Percentiles rank a stretch among this genome's conserved stretches.
Conservation (phyloP, 2,113 vertebrate genomes). For the Acanthochromis polyacanthus region DNA sequence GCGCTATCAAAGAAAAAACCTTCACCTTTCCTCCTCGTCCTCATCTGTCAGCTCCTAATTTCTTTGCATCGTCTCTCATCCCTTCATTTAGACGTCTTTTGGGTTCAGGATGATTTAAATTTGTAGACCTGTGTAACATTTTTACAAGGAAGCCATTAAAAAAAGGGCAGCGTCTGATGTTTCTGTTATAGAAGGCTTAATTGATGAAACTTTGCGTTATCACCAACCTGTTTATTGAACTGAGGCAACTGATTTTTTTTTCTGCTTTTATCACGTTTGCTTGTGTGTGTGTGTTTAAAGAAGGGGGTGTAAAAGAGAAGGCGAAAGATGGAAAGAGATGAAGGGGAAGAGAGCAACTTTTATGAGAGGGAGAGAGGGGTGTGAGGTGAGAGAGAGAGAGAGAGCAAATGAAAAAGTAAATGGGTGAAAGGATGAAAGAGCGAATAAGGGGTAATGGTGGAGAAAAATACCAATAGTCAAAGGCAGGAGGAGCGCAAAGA, state of each 20-base stretch:
- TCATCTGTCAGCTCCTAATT: background rate
- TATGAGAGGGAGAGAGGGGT: conserved; percentile 15
- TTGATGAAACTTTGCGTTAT: conserved; percentile 42
- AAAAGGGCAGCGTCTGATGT: conserved; percentile 15
- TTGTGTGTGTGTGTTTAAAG: conserved; percentile 5
- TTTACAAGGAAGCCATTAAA: conserved; percentile 36
- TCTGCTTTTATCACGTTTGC: conserved; percentile 32
- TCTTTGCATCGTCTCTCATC: background rate
- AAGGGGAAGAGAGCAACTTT: conserved; percentile 46
- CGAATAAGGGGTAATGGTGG: conserved; percentile 72
- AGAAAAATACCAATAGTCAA: conserved; percentile 70
- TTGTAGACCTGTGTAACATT: conserved; percentile 29
- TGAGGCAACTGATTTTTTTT: conserved; percentile 18
- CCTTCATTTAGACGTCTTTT: background rate
- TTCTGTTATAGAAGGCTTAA: conserved; percentile 33
- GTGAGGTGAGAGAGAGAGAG: background rate
- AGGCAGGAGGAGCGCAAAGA: conserved; percentile 51
- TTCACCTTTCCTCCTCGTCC: background rate
- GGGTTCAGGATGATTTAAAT: conserved; percentile 10
- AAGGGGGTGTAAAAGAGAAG: conserved; percentile 16
- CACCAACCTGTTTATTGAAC: conserved; percentile 2
- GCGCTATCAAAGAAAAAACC: conserved; percentile 23
- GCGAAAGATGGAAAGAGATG: conserved; percentile 11
- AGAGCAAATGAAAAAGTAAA: conserved; percentile 66
- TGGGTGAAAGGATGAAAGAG: conserved; percentile 55